phyloP scores from a whole-genome alignment of 2,888 invertebrate species.

The Rhodophaea formosa region DNA sequence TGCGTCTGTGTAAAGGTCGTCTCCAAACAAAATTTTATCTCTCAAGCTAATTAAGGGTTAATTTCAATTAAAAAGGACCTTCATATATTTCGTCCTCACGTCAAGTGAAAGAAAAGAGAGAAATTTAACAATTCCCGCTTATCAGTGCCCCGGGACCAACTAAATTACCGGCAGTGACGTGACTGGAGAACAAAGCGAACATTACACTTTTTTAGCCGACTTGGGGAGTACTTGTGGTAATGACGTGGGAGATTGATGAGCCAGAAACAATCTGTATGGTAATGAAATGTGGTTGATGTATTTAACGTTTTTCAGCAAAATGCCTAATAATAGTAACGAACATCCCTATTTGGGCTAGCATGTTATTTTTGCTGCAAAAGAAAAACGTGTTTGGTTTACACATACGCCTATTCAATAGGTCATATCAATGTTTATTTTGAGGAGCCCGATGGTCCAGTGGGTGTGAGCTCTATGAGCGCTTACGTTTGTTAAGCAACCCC shows the following conservation, averaged over 20 bases:
- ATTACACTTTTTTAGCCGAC: constrained; percentile 12
- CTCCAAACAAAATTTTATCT: no score
- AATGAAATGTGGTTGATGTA: background rate
- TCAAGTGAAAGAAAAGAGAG: constrained; percentile 32
- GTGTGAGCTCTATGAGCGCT: no score
- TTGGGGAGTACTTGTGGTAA: constrained; percentile 9
- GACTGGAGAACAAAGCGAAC: constrained; percentile 6
- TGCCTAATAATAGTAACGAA: no score
- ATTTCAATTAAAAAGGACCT: constrained; percentile 9
- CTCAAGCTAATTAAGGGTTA: background rate
- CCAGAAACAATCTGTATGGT: constrained; percentile 5
- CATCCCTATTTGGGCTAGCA: no score
- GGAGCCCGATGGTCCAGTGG: no score
- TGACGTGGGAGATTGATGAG: constrained; percentile 12
- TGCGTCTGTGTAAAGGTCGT: no score
- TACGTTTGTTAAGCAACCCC: no score
- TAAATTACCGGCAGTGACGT: constrained; percentile 7
- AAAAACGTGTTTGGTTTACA: no score
- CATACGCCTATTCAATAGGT: no score
- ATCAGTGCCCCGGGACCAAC: constrained; percentile 44
- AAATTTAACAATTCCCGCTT: constrained; percentile 53
- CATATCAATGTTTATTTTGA: no score
- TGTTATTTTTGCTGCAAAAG: no score
- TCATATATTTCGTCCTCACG: constrained; percentile 5
- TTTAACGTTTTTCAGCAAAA: background rate